phyloP scores from a whole-genome alignment of 2,888 invertebrate species.

The Trimorus sp. region DNA sequence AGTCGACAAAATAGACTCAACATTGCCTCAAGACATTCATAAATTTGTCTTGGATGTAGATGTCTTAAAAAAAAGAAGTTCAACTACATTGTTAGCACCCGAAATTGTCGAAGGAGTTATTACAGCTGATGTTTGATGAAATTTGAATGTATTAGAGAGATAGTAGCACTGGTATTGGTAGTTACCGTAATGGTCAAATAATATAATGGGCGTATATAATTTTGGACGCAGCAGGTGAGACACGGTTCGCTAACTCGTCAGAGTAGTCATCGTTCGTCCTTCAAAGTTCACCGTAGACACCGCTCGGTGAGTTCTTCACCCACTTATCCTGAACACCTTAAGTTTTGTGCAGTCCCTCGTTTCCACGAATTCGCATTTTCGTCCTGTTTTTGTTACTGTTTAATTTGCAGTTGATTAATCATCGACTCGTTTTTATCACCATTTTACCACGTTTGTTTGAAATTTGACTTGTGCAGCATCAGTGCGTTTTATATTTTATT shows the following conservation, averaged over 20 bases:
- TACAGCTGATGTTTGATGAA: no score
- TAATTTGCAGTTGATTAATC: constrained; percentile 25
- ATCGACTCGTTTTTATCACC: constrained; percentile 12
- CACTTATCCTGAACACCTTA: constrained; percentile 51
- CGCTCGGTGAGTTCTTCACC: constrained; percentile 85
- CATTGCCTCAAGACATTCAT: no score
- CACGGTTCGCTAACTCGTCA: constrained; percentile 88
- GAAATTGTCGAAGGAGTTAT: no score
- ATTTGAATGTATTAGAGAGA: neutral
- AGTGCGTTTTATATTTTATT: neutral
- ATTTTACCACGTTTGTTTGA: no score
- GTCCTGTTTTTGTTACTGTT: constrained; percentile 32
- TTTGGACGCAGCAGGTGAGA: constrained; percentile 85
- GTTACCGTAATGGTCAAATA: constrained; percentile 28
- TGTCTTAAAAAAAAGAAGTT: no score
- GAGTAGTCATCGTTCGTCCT: constrained; percentile 84
- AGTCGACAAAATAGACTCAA: no score
- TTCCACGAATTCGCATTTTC: neutral
- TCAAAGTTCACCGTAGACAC: constrained; percentile 87
- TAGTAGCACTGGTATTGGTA: constrained; percentile 1
- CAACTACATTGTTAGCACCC: no score
- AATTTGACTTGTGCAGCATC: no score
- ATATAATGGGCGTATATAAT: constrained; percentile 78
- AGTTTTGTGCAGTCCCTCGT: constrained; percentile 51
- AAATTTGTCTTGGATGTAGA: no score